Evolutionary conservation across 2,888 invertebrate genomes (phyloP), one percentile per base, ranked within the genome.

Genomic region (Hyppa rectilinea): DNA sequence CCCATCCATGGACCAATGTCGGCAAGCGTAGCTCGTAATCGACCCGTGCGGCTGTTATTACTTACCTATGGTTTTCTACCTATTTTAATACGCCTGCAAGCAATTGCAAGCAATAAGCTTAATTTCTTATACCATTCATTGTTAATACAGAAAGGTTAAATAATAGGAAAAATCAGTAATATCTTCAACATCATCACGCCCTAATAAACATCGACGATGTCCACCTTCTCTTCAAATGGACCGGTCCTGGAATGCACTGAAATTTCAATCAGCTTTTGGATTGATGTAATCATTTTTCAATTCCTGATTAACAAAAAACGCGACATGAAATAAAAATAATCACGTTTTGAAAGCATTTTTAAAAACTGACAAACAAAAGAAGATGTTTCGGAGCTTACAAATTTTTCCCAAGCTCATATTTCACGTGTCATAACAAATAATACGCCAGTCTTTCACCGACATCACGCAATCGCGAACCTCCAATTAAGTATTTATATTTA

Each of bases 401-500:
- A 5, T 31, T 62, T 20, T 47, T 38, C 23, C 12, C 20, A 53
- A 53, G 10, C 45, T 20, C 56, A 65, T 73, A 73, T 23, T 34
- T 52, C 49, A 23, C 43, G 47, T 52, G 20, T 58, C 45, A 52
- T 45, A 55, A 62, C 10, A 63, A 40, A 53, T 52, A 63, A 47
- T 29, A 20, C 47, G 47, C 6, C 17, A 49, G 12, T 79, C n/a
- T 50, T 45, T 75, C 69, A 61, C 23, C 45, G 50, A 63, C 53
- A 79, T 59, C 56, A 81, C 58, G 40, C 23, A 61, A 45, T 49
- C 20, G n/a, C 40, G 3, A 65, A 29, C 50, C 26, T 45, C 26
- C 78, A 80, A 81, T 67, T 76, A 77, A 26, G 34, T 40, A n/a
- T 63, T 52, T 38, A 56, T 50, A 29, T 55, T 23, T 66, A 20